phyloP scores from a whole-genome alignment of 2,797 vertebrate species.

The Leptodactylus fallax region DNA sequence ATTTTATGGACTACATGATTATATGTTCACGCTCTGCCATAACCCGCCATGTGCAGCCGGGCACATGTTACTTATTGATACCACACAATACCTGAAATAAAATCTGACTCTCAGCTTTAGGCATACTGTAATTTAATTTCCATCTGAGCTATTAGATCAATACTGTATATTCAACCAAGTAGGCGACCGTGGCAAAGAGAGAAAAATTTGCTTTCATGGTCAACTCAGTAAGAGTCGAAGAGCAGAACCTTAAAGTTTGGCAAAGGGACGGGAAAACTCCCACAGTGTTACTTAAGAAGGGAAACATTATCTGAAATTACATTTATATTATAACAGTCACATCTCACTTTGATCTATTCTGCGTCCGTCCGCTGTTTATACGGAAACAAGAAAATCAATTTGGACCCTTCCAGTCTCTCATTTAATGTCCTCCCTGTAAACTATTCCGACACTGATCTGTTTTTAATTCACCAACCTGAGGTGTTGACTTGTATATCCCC shows the following conservation, averaged over 20 bases:
- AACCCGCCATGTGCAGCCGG: neutral
- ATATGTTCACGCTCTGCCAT: neutral
- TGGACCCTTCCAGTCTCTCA: constrained; percentile 44
- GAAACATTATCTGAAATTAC: constrained; percentile 54
- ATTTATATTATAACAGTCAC: constrained; percentile 31
- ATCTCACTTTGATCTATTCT: constrained; percentile 53
- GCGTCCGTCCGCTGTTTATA: constrained; percentile 42
- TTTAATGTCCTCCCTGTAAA: constrained; percentile 48
- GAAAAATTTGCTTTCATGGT: neutral
- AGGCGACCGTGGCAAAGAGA: neutral
- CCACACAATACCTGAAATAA: neutral
- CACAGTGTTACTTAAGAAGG: constrained; percentile 21
- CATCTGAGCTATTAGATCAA: no score
- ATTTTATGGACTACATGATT: constrained; percentile 13
- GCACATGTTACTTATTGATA: neutral
- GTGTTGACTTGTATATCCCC: constrained; percentile 49
- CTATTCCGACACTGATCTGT: constrained; percentile 54
- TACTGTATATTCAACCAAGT: neutral
- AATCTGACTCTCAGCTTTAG: neutral
- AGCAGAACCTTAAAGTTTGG: constrained; percentile 2
- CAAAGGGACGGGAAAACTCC: neutral
- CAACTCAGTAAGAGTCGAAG: neutral
- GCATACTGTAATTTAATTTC: neutral
- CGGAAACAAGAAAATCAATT: constrained; percentile 60
- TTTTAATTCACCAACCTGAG: constrained; percentile 56